These are phyloP conservation scores for Drosophila mauritiana DNA, from an alignment of 1,140 invertebrate species.

Conservation along the genomic window DNA sequence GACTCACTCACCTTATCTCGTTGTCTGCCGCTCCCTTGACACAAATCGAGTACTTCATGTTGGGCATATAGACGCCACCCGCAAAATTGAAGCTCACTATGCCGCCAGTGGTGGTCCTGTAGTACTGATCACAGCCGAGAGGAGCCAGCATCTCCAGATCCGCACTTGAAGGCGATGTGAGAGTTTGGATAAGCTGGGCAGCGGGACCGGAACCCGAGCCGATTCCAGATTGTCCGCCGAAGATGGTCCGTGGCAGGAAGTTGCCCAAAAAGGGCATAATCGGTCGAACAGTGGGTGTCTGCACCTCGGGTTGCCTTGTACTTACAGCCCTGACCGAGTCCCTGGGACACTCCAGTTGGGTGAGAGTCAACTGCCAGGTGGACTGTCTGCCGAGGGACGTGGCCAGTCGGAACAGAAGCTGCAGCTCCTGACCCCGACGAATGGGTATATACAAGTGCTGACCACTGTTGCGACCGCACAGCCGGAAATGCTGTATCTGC, in stretches of 20 bases:
- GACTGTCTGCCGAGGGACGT: conserved; percentile 42
- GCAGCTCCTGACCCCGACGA: conserved; percentile 50
- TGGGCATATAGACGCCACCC: conserved; percentile 64
- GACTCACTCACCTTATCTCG: conserved; percentile 58
- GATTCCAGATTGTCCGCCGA: conserved; percentile 35
- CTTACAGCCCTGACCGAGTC: conserved; percentile 1
- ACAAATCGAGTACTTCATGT: conserved; percentile 57
- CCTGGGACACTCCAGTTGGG: conserved; percentile 65
- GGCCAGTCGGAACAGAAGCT: conserved; percentile 49
- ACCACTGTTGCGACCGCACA: conserved; percentile 67
- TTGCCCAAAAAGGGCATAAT: conserved; percentile 58
- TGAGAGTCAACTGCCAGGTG: conserved; percentile 67
- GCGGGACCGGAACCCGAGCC: conserved; percentile 52
- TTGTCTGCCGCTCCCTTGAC: conserved; percentile 50
- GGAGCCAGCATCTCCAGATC: conserved; percentile 64
- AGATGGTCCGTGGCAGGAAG: conserved; percentile 64
- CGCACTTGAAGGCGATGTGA: conserved; percentile 31
- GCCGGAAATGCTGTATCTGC: conserved; percentile 69
- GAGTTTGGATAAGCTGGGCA: conserved; percentile 48
- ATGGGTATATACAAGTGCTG: conserved; percentile 69
- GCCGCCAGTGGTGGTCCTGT: conserved; percentile 31
- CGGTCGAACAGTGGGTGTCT: conserved; percentile 44
- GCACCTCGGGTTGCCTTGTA: conserved; percentile 2
- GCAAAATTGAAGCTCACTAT: conserved; percentile 72
- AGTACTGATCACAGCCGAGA: conserved; percentile 70